Percentiles rank a stretch among this genome's conserved stretches.
Conservation (phyloP, 30 jellyfish, hydroid and myxozoan genomes). For the Pseudorhiza aurosa region DNA sequence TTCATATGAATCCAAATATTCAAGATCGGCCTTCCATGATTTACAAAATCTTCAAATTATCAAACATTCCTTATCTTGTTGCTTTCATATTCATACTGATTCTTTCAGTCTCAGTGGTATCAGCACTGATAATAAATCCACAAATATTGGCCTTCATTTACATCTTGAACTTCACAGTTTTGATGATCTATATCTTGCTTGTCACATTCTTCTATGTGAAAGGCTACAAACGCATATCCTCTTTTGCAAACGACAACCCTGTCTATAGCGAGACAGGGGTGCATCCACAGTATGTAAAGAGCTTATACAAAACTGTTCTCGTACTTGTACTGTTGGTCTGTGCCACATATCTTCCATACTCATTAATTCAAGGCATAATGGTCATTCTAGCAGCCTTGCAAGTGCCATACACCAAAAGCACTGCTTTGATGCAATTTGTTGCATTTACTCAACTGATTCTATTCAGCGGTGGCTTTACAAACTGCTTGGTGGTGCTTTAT, state of each 20-base stretch:
- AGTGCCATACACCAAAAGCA: too few species aligned
- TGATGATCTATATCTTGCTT: neutral
- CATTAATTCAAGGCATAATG: neutral
- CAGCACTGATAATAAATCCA: neutral
- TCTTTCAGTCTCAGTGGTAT: neutral
- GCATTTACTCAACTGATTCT: too few species aligned
- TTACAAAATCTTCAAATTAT: neutral
- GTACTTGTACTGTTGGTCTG: neutral
- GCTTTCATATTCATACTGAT: neutral
- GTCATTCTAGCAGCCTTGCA: too few species aligned
- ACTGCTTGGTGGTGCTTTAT: slow-evolving; percentile 7
- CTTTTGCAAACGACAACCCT: neutral
- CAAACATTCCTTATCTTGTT: slow-evolving; percentile 3
- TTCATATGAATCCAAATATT: slow-evolving; percentile 15
- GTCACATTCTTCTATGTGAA: neutral
- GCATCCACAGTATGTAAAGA: neutral
- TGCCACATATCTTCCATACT: neutral
- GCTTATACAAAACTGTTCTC: slow-evolving; percentile 1
- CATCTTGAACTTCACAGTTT: neutral
- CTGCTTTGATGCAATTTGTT: too few species aligned
- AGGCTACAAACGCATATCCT: slow-evolving; percentile 5
- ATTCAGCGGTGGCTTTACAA: too few species aligned
- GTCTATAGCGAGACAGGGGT: slow-evolving; percentile 1
- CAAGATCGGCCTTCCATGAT: slow-evolving; percentile 1
- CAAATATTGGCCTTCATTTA: neutral